Base-by-base conservation (phyloP, 1,140 invertebrate genomes). In the Diorhabda sublineata region DNA sequence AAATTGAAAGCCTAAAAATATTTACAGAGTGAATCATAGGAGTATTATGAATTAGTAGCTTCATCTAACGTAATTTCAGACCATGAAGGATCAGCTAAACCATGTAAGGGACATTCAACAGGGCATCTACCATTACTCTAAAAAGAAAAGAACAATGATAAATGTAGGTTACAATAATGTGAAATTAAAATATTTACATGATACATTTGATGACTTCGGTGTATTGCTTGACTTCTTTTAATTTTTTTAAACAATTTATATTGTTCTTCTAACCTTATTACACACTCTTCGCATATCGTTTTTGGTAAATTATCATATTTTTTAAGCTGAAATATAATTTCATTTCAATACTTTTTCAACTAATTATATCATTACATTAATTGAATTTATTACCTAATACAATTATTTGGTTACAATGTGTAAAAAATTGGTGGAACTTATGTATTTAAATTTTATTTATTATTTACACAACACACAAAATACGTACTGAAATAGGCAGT, bases 271-370 rank as follows among this genome's bases (percentile, higher is more conserved):
- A 78, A 71, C 44, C 71, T 67, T 57, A 68, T 61, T 64, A 78
- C 74, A 64, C 76, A 78, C 43, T 70, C 62, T 74, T 75, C 69
- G 66, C 76, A 78, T 58, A 78, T 72, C 45, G 75, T 78, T 74
- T 78, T 78, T 64, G 76, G 76, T 67, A 78, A 65, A 64, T 74
- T 75, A 66, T 78, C 76, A 67, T 75, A 75, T 61, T 74, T 76
- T 45, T 78, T 71, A 44, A 78, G 65, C 76, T 78, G 60, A 3
- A 62, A 70, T n/a, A 59, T 1, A 26, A 26, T 26, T 26, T 26
- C 26, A 26, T 26, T 26, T 26, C 26, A 26, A 26, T 26, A 26
- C 26, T 26, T 26, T 26, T 26, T 26, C 26, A 26, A 26, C 26
- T 26, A 26, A 26, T 26, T 26, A 26, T 26, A 26, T 26, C 26